A percentile compares a stretch with the other conserved stretches of the same genome.
phyloP scores from a whole-genome alignment of 1,140 invertebrate species.

The Eubasilissa regina region DNA sequence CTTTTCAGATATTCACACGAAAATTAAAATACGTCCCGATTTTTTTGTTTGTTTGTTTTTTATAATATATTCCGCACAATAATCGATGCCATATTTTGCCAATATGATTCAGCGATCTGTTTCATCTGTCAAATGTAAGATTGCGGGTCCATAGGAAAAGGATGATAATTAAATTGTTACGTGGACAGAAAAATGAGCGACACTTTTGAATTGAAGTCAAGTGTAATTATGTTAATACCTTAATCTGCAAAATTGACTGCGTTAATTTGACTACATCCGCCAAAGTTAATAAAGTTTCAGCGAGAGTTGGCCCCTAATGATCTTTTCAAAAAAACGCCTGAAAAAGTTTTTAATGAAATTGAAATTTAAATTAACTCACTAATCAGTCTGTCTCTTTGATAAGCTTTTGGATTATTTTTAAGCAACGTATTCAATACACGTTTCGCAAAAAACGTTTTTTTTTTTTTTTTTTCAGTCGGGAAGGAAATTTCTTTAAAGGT shows the following conservation, averaged over 20 bases:
- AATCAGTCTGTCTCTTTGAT: neutral
- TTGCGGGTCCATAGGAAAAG: too few relatives aligned
- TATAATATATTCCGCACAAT: neutral
- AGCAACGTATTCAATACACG: neutral
- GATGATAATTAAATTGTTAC: too few relatives aligned
- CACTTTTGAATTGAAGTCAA: neutral
- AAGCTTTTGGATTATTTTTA: neutral
- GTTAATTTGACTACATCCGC: constrained; percentile 21
- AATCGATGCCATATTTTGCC: neutral
- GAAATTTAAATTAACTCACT: constrained; percentile 21
- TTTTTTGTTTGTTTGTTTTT: neutral
- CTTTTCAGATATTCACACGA: too few relatives aligned
- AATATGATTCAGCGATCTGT: neutral
- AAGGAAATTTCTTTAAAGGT: too few relatives aligned
- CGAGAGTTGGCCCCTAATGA: constrained; percentile 5
- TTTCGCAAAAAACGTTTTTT: too few relatives aligned
- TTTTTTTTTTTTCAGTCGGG: too few relatives aligned
- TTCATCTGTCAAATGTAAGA: too few relatives aligned
- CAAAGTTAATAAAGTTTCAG: constrained; percentile 7
- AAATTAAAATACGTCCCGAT: neutral
- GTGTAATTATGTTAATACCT: constrained; percentile 21
- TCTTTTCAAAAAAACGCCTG: constrained; percentile 17
- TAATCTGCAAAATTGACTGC: constrained; percentile 21
- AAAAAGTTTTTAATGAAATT: neutral
- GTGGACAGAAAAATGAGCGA: too few relatives aligned